A percentile compares a stretch with the other conserved stretches of the same genome.
These are phyloP conservation scores for Ochlodes sylvanus DNA, from an alignment of 2,888 invertebrate species.

Conservation along the genomic window DNA sequence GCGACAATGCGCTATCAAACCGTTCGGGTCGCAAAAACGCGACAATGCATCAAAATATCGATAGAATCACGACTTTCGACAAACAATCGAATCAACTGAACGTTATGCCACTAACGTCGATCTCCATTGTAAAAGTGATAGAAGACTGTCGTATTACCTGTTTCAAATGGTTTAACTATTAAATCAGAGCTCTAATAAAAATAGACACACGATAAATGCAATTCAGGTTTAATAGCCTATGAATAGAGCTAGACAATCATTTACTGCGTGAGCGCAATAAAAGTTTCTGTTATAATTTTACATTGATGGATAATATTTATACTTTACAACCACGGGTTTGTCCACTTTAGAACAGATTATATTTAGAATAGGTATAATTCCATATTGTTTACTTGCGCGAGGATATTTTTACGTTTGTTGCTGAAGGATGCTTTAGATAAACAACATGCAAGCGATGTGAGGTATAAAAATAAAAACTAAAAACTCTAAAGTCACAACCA, in stretches of 20 bases:
- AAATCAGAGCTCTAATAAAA: constrained; percentile 3
- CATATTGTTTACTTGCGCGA: no score
- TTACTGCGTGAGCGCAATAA: neutral
- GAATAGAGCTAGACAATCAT: neutral
- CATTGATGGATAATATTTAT: neutral
- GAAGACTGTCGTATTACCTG: constrained; percentile 8
- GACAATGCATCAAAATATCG: constrained; percentile 62
- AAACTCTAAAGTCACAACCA: no score
- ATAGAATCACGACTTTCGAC: constrained; percentile 65
- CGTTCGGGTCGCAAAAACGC: constrained; percentile 57
- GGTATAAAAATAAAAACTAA: no score
- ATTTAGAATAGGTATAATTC: no score
- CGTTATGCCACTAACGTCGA: constrained; percentile 17
- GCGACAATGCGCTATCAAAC: constrained; percentile 56
- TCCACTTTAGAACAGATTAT: neutral
- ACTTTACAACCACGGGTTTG: neutral
- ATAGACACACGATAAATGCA: neutral
- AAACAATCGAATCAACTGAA: constrained; percentile 39
- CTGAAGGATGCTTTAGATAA: no score
- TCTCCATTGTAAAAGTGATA: constrained; percentile 17
- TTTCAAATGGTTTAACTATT: neutral
- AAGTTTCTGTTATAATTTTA: neutral
- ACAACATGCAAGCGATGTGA: no score
- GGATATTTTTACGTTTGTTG: no score
- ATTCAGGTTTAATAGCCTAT: constrained; percentile 2